Evolutionary conservation across 2,113 vertebrate species (phyloP).

Genomic region (Oriolus oriolus): DNA sequence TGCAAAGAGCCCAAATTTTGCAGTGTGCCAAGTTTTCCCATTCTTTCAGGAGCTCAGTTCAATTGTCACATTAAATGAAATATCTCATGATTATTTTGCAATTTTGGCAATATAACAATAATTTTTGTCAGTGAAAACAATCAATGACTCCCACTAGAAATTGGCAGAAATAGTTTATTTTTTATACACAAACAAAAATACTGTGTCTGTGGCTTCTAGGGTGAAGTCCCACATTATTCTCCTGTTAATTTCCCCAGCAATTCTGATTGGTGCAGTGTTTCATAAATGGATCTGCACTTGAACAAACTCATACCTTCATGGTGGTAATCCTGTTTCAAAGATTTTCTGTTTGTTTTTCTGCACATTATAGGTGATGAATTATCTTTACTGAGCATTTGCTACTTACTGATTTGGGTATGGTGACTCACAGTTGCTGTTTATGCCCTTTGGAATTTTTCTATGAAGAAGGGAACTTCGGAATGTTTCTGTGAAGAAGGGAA

Average conservation of each 20-base stretch:
- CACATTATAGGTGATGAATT: not conserved
- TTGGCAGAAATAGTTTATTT: not conserved
- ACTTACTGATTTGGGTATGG: not conserved
- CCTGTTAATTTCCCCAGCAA: not conserved
- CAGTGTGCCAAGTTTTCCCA: not conserved
- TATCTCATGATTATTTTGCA: not conserved
- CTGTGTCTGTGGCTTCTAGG: not conserved
- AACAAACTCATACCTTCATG: not conserved
- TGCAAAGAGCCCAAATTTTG: not conserved
- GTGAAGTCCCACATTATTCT: not conserved
- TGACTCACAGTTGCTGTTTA: not conserved
- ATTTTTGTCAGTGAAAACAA: not conserved
- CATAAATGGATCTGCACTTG: not conserved
- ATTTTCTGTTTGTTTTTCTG: not conserved
- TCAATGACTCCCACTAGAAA: not conserved
- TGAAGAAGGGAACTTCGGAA: constrained; percentile 16
- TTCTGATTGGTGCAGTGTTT: not conserved
- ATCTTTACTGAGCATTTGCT: not conserved
- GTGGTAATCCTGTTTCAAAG: not conserved
- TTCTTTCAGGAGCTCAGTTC: not conserved
- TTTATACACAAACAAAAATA: not conserved
- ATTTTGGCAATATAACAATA: not conserved
- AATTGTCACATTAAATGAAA: not conserved
- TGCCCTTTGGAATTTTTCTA: not conserved
- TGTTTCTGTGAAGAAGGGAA: not conserved